A percentile compares a stretch with the other conserved stretches of the same genome.
Conservation (phyloP, 2,888 invertebrate genomes). For the Taenaris catops region DNA sequence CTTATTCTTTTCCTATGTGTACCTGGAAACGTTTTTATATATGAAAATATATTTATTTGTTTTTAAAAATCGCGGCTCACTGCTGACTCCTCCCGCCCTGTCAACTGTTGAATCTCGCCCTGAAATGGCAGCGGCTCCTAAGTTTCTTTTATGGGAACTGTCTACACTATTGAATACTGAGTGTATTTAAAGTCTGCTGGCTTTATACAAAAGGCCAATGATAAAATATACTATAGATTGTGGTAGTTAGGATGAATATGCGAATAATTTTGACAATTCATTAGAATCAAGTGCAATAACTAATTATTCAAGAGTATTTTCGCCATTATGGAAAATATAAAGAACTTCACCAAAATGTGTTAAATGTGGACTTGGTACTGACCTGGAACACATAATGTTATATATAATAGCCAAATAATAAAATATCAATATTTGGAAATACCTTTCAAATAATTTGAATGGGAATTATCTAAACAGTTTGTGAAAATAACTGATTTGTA, state of each 20-base stretch:
- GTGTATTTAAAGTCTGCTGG: neutral
- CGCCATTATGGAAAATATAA: constrained; percentile 11
- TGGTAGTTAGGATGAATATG: too few species aligned
- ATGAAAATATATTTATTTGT: too few species aligned
- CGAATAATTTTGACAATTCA: neutral
- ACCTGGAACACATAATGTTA: constrained; percentile 71
- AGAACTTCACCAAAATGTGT: constrained; percentile 28
- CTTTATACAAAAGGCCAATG: constrained; percentile 1
- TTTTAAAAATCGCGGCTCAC: constrained; percentile 70
- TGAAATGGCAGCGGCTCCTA: constrained; percentile 64
- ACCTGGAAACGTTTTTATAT: too few species aligned
- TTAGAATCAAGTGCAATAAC: constrained; percentile 7
- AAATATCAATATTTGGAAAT: too few species aligned
- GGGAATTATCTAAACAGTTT: too few species aligned
- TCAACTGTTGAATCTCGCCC: constrained; percentile 80
- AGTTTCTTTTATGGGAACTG: constrained; percentile 49
- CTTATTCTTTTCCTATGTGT: too few species aligned
- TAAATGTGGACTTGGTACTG: constrained; percentile 53
- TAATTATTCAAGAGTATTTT: constrained; percentile 4
- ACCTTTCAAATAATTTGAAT: too few species aligned
- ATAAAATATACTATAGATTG: constrained; percentile 2
- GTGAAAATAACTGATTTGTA: too few species aligned
- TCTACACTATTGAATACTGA: constrained; percentile 27
- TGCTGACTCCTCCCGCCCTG: constrained; percentile 73
- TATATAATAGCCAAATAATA: constrained; percentile 28